Evolutionary conservation across 2,888 invertebrate species (phyloP), one percentile per base, ranked within the genome.

Genomic region (Ariolimax columbianus): DNA sequence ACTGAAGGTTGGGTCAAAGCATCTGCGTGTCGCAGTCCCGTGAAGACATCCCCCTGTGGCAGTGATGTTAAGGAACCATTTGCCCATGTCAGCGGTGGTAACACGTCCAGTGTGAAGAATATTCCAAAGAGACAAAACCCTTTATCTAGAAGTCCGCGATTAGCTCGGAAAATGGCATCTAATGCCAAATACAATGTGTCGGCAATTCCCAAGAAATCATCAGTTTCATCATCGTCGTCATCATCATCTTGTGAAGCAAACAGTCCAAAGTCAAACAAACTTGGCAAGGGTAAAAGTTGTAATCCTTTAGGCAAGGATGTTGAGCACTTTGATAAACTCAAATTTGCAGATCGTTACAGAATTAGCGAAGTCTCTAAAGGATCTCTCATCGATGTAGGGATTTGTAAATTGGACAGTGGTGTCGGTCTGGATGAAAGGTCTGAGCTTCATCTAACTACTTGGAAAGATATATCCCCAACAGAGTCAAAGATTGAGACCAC

Each of bases 401-500:
- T 30, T 63, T 26, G 26, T 38, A 75, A 68, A 66, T 66, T 77
- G 66, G 68, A 77, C 36, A 68, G 43, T 51, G 33, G 47, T 26
- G 7, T 33, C 14, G n/a, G 26, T 3, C 59, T 36, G 23, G 59
- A 75, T 19, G 55, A 43, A 19, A 66, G 38, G 38, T n/a, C 38
- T n/a, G 55, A 26, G 79, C 43, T 33, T 33, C 79, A 73, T 9
- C 47, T 82, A 36, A 86, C 87, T 7, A 89, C 91, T 2, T 91
- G 91, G 91, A 90, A 91, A 83, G 90, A 91, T 78, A 86, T 91
- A 26, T 92, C 92, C 2, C 91, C 91, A 14, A 89, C 89, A 11
- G 91, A 91, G 47, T 80, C 84, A 55, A 87, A 84, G 75, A 83
- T 79, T 55, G 83, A 84, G 30, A 83, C 38, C 47, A 73, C 63